phyloP scores from a whole-genome alignment of 1,140 invertebrate species.

The Cephus cinctus region DNA sequence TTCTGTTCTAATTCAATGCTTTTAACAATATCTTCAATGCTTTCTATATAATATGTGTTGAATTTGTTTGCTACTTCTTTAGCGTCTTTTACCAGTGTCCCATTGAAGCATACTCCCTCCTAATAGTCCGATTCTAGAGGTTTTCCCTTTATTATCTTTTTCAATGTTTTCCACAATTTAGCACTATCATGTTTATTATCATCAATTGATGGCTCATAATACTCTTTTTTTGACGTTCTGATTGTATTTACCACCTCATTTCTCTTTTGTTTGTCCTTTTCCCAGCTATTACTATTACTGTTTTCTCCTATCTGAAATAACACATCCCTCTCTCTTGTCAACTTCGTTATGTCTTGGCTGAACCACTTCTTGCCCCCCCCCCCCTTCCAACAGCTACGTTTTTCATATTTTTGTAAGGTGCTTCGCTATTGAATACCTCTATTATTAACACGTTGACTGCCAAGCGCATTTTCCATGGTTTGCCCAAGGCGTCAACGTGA shows the following conservation, averaged over 20 bases:
- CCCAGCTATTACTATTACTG: not conserved
- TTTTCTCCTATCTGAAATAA: conserved; percentile 6
- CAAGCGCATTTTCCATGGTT: too few species aligned
- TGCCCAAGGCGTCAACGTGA: not conserved
- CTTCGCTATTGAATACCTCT: conserved; percentile 5
- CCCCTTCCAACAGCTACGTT: not conserved
- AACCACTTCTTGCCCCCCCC: conserved; percentile 3
- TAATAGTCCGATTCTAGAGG: conserved; percentile 1
- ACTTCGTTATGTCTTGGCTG: not conserved
- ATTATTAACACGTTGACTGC: conserved; percentile 1
- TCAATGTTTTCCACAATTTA: conserved; percentile 12
- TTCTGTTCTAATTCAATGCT: not conserved
- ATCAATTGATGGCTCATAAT: conserved; percentile 7
- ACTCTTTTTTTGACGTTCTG: conserved; percentile 8
- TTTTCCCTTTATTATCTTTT: conserved; percentile 9
- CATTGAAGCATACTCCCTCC: not conserved
- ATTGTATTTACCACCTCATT: conserved; percentile 4
- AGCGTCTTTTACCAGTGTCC: not conserved
- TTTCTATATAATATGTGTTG: conserved; percentile 6
- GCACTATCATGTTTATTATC: conserved; percentile 4
- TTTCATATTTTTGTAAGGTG: not conserved
- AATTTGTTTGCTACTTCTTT: conserved; percentile 4
- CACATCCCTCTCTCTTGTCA: conserved; percentile 3
- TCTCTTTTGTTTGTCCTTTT: conserved; percentile 8
- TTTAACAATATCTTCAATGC: not conserved